Conservation (phyloP, 2,113 vertebrate species). For the Sapayoa aenigma region DNA sequence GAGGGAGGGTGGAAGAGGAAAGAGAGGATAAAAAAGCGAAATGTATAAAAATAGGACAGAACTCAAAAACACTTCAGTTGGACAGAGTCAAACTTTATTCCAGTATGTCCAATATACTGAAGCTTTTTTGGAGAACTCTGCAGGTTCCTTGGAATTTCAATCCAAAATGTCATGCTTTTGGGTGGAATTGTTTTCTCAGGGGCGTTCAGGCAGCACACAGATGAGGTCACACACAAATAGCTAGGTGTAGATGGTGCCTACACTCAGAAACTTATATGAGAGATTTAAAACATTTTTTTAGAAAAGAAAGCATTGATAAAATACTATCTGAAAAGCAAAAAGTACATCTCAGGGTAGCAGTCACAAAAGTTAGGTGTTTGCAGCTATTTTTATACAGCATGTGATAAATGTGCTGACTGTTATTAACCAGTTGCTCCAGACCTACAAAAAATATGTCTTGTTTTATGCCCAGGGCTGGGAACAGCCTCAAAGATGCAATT, state of each 20-base stretch:
- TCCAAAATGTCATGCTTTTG: not conserved
- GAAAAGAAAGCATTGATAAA: not conserved
- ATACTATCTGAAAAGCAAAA: not conserved
- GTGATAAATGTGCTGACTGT: not conserved
- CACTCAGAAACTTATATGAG: not conserved
- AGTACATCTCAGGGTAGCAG: not conserved
- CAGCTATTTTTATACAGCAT: not conserved
- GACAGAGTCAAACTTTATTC: not conserved
- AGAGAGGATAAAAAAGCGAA: not conserved
- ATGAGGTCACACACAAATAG: not conserved
- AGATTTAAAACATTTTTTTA: not conserved
- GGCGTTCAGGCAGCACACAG: not conserved
- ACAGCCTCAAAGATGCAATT: not conserved
- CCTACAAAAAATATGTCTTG: not conserved
- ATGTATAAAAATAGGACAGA: accelerated
- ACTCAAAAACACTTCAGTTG: not conserved
- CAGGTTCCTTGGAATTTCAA: not conserved
- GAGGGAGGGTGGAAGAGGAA: not conserved
- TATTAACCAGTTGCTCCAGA: not conserved
- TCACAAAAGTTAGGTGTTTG: not conserved
- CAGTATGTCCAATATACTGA: not conserved
- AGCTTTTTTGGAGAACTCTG: not conserved
- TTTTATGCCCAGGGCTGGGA: not conserved
- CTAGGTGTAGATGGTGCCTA: not conserved
- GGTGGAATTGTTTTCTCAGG: not conserved